Conservation (phyloP, 2,797 vertebrate genomes). For the Aldrovandia affinis region DNA sequence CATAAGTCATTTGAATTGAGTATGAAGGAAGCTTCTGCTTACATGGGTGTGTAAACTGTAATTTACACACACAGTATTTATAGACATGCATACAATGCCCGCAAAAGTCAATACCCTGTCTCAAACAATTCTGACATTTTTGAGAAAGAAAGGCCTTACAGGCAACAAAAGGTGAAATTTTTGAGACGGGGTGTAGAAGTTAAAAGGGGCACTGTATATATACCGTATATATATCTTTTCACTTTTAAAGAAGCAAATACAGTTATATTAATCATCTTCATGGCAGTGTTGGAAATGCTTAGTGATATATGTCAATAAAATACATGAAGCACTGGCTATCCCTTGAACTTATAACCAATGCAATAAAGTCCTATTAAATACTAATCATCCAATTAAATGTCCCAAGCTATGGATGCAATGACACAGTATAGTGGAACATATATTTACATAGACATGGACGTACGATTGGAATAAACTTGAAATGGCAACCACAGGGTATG, state of each 20-base stretch:
- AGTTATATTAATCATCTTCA: not conserved
- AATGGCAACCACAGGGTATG: not conserved
- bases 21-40: too few relatives aligned
- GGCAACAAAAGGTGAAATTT: too few relatives aligned
- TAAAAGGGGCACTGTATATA: too few relatives aligned
- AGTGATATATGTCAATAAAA: not conserved
- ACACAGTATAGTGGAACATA: not conserved
- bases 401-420: not conserved
- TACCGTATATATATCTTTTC: not conserved
- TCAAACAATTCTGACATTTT: too few relatives aligned
- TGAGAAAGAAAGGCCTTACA: too few relatives aligned
- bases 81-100: too few relatives aligned
- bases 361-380: not conserved
- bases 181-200: too few relatives aligned
- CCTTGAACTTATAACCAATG: not conserved
- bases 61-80: too few relatives aligned
- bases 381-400: not conserved
- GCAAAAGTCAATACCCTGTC: too few relatives aligned
- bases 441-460: not conserved
- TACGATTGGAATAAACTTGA: not conserved
- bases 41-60: too few relatives aligned
- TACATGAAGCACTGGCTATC: not conserved
- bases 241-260: not conserved
- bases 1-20: too few relatives aligned
- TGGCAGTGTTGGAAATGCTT: not conserved